Percentiles rank a stretch among this genome's conserved stretches.
These are phyloP conservation scores for Camelus dromedarius DNA, from an alignment of 2,113 vertebrate genomes.

Conservation along the genomic window DNA sequence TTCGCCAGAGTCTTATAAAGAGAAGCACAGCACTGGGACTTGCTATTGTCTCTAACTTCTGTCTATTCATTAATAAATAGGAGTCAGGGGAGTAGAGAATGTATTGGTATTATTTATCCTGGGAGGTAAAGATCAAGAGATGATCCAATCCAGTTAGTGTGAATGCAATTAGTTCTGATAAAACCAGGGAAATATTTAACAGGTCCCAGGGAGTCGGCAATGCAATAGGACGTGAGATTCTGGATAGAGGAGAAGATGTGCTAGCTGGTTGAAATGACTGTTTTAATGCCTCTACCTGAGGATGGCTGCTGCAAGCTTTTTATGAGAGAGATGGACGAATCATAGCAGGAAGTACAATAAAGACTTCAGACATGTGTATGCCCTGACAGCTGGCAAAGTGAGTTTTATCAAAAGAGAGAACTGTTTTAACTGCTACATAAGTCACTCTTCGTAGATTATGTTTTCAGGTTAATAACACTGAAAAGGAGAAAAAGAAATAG, in stretches of 20 bases:
- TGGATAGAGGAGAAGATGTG: neutral
- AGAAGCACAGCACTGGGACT: neutral
- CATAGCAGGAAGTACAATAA: constrained; percentile 20
- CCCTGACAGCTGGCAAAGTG: constrained; percentile 49
- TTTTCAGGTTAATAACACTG: constrained; percentile 55
- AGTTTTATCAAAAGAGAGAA: constrained; percentile 23
- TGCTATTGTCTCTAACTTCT: neutral
- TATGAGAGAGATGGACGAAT: neutral
- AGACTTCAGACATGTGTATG: neutral
- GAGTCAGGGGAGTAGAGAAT: neutral
- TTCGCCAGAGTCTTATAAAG: neutral
- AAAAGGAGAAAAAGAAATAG: constrained; percentile 35
- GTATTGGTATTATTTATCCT: neutral
- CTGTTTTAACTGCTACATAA: neutral
- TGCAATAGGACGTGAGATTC: neutral
- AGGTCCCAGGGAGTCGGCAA: neutral
- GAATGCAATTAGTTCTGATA: constrained; percentile 10
- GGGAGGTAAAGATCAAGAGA: neutral
- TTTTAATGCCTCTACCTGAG: constrained; percentile 41
- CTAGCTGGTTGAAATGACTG: constrained; percentile 32
- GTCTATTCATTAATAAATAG: constrained; percentile 34
- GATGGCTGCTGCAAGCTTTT: constrained; percentile 33
- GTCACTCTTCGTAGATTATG: neutral
- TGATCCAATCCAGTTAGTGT: neutral
- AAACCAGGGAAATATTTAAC: neutral